Percentiles rank a stretch among this genome's conserved stretches.
Evolutionary conservation across 2,888 invertebrate species (phyloP).

Genomic region (Clunio marinus): DNA sequence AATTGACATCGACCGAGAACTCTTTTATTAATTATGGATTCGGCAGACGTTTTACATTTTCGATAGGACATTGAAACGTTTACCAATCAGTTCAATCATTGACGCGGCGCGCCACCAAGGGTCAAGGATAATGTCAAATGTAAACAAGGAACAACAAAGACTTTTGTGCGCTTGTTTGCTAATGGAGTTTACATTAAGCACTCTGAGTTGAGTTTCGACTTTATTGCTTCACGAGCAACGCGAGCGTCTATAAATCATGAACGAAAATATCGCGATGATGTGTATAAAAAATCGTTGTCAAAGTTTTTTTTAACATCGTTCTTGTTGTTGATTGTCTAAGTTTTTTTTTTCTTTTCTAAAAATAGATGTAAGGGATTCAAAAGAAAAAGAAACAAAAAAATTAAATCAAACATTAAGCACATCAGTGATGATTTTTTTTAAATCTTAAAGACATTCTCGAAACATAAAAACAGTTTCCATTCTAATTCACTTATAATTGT

Average conservation of each 20-base stretch:
- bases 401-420: no score
- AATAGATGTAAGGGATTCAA: no score
- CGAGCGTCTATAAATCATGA: background rate
- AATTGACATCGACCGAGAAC: background rate
- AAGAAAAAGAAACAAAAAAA: no score
- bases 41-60: background rate
- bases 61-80: background rate
- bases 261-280: background rate
- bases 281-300: background rate
- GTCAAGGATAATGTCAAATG: constrained; percentile 4
- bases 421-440: no score
- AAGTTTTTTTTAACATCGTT: background rate
- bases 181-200: background rate
- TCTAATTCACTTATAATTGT: background rate
- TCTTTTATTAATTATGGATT: background rate
- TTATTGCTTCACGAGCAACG: background rate
- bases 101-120: no score
- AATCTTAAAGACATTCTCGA: background rate
- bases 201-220: no score
- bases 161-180: constrained; percentile 1
- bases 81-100: no score
- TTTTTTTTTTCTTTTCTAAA: no score
- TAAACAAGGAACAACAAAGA: constrained; percentile 3
- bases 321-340: no score
- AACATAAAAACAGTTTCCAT: background rate